phyloP scores from a whole-genome alignment of 2,113 vertebrate species.

The Syngnathus typhle region DNA sequence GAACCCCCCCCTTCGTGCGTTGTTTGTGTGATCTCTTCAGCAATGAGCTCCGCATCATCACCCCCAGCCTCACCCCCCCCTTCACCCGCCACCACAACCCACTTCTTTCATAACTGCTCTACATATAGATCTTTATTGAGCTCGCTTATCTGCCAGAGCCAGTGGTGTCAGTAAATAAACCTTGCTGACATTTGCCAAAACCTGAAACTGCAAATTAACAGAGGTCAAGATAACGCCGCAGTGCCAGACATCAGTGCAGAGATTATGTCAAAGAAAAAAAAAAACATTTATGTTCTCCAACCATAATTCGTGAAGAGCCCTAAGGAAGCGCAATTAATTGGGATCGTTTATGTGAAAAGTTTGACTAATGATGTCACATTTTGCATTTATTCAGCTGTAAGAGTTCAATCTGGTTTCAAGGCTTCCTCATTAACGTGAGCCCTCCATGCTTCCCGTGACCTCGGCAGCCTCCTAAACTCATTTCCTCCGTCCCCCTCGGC shows the following conservation, averaged over 20 bases:
- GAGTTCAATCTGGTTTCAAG: slow-evolving; percentile 35
- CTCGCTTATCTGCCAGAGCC: slow-evolving; percentile 39
- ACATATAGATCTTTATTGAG: slow-evolving; percentile 49
- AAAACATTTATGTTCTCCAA: slow-evolving; percentile 2
- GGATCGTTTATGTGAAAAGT: slow-evolving; percentile 12
- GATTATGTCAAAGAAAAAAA: not conserved
- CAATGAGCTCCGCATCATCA: slow-evolving; percentile 28
- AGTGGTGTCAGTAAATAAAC: slow-evolving; percentile 50
- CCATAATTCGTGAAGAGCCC: not conserved
- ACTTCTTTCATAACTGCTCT: slow-evolving; percentile 61
- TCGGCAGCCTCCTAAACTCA: slow-evolving; percentile 27
- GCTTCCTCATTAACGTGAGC: slow-evolving; percentile 58
- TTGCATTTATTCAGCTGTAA: slow-evolving; percentile 38
- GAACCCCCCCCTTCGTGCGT: slow-evolving; percentile 20
- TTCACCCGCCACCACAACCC: slow-evolving; percentile 15
- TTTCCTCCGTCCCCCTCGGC: slow-evolving; percentile 2
- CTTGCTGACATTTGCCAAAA: slow-evolving; percentile 43
- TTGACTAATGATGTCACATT: slow-evolving; percentile 31
- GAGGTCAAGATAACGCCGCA: slow-evolving; percentile 22
- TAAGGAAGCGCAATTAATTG: slow-evolving; percentile 17
- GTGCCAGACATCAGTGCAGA: slow-evolving; percentile 22
- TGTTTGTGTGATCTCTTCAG: slow-evolving; percentile 53
- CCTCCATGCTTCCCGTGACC: slow-evolving; percentile 36
- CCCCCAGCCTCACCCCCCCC: slow-evolving; percentile 4
- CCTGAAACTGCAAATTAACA: slow-evolving; percentile 34